Conservation (phyloP, 1,140 invertebrate genomes). For the Pinna nobilis region DNA sequence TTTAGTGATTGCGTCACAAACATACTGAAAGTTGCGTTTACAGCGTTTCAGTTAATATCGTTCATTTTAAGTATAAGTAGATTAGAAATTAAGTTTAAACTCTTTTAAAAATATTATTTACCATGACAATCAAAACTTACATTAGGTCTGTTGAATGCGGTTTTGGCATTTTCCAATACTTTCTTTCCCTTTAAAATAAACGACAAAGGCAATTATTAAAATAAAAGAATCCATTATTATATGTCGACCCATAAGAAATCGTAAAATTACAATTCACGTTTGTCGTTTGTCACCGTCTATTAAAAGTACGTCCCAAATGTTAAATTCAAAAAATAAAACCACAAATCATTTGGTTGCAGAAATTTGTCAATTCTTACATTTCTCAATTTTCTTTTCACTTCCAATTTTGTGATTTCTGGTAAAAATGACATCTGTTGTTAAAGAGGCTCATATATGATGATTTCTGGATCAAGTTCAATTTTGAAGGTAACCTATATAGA, state of each 20-base stretch:
- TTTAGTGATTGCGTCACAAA: no score
- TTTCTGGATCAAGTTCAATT: not conserved
- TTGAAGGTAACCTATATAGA: no score
- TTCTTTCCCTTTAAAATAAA: constrained; percentile 30
- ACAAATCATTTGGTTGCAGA: no score
- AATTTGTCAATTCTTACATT: not conserved
- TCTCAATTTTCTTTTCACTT: not conserved
- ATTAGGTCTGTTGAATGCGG: constrained; percentile 28
- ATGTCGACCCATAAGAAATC: no score
- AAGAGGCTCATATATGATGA: not conserved
- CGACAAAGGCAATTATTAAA: not conserved
- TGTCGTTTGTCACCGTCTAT: no score
- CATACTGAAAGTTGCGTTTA: no score
- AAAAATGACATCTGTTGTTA: not conserved
- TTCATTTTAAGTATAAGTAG: no score
- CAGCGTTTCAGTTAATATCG: no score
- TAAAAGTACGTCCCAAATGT: no score
- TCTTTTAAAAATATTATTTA: not conserved
- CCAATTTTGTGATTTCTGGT: not conserved
- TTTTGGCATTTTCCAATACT: constrained; percentile 23
- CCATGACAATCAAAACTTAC: constrained; percentile 16
- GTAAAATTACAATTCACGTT: no score
- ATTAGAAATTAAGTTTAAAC: no score
- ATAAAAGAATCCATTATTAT: not conserved
- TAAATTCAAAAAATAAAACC: no score